These are phyloP conservation scores for Darevskia mixta DNA, from an alignment of 2,797 vertebrate genomes.

Conservation along the genomic window DNA sequence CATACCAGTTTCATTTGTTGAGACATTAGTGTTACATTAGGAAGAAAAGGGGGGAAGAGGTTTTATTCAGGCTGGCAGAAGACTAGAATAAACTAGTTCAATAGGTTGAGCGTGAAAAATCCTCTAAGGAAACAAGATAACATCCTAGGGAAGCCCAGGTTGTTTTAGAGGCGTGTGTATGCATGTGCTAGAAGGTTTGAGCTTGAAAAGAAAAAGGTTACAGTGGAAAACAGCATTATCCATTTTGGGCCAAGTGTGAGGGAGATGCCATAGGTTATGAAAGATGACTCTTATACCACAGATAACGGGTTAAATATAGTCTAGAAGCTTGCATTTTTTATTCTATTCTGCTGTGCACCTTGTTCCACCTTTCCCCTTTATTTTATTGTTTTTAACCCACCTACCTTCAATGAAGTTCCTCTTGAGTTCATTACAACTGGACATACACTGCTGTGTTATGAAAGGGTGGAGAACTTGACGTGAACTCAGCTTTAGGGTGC, in stretches of 20 bases:
- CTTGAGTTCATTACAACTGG: background rate
- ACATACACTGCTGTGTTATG: background rate
- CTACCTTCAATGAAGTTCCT: background rate
- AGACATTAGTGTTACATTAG: too few species aligned
- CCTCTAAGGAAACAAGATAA: background rate
- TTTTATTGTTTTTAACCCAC: background rate
- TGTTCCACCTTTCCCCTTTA: background rate
- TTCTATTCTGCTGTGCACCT: background rate
- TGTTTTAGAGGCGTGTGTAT: background rate
- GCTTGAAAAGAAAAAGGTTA: background rate
- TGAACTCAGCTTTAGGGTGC: background rate
- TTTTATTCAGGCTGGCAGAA: background rate
- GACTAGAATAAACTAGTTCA: background rate
- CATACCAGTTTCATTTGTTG: too few species aligned
- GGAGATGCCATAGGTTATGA: background rate
- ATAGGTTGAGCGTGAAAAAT: background rate
- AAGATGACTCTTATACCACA: constrained; percentile 1
- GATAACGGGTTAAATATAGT: background rate
- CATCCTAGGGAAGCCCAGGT: background rate
- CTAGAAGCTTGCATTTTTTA: background rate
- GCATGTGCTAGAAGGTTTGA: background rate
- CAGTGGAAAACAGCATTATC: background rate
- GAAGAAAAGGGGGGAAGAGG: too few species aligned
- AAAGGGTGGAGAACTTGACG: background rate
- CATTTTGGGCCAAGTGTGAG: background rate